phyloP scores from a whole-genome alignment of 1,140 invertebrate genomes.

The Drosophila ficusphila region DNA sequence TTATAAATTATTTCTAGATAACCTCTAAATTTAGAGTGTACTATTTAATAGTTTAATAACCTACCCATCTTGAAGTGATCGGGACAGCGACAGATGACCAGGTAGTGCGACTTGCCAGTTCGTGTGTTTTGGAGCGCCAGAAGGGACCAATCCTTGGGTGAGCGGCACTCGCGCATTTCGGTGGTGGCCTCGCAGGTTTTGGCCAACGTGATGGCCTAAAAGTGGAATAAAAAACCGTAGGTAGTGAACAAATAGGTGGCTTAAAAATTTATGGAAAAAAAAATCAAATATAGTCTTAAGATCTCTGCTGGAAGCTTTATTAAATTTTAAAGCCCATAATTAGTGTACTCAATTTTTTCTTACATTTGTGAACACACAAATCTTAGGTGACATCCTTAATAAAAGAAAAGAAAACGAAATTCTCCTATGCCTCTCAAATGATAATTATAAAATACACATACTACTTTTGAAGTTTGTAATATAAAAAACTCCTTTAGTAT shows the following conservation, averaged over 20 bases:
- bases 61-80: slow-evolving; percentile 92
- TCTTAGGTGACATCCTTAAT: too few relatives aligned
- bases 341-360: too few relatives aligned
- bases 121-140: slow-evolving; percentile 95
- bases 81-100: slow-evolving; percentile 96
- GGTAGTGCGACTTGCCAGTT: slow-evolving; percentile 96
- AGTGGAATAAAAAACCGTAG: too few relatives aligned
- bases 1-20: too few relatives aligned
- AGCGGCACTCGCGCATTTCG: slow-evolving; percentile 94
- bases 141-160: slow-evolving; percentile 95
- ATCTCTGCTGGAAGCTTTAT: too few relatives aligned
- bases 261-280: neutral
- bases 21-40: neutral
- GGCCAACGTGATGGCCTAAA: slow-evolving; percentile 91
- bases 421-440: too few relatives aligned
- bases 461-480: too few relatives aligned
- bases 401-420: neutral
- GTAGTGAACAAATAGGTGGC: neutral
- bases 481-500: neutral
- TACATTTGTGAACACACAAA: too few relatives aligned
- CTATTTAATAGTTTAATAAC: slow-evolving; percentile 34
- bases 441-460: too few relatives aligned
- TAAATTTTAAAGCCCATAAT: too few relatives aligned
- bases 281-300: neutral
- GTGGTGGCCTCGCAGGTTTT: slow-evolving; percentile 96